These are phyloP conservation scores for Acrossocheilus fasciatus DNA, from an alignment of 2,797 vertebrate genomes.

Conservation along the genomic window DNA sequence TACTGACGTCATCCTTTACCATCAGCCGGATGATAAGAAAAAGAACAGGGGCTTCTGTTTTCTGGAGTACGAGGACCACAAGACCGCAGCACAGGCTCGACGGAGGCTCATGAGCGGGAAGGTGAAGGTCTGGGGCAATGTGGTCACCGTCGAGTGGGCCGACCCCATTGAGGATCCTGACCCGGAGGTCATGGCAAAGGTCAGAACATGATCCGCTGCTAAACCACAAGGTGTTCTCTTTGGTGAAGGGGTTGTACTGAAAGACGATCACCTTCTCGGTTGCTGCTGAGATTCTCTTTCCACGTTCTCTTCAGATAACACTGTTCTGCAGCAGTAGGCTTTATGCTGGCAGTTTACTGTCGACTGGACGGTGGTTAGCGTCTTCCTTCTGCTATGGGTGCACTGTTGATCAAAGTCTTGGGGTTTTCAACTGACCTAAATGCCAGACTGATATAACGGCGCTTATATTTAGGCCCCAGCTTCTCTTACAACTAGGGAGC, in stretches of 20 bases:
- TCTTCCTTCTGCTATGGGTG: neutral
- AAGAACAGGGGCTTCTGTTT: constrained; percentile 99
- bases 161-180: constrained; percentile 98
- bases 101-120: constrained; percentile 97
- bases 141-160: constrained; percentile 98
- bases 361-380: no score
- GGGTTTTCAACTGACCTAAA: neutral
- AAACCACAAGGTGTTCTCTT: neutral
- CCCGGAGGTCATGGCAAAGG: constrained; percentile 98
- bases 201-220: constrained; percentile 60
- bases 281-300: neutral
- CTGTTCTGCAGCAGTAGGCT: constrained; percentile 52
- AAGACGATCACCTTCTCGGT: neutral
- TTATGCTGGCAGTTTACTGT: constrained; percentile 38
- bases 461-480: neutral
- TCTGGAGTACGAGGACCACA: constrained; percentile 99
- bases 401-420: neutral
- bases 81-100: constrained; percentile 96
- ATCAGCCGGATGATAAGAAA: constrained; percentile 96
- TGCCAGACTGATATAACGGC: neutral
- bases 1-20: constrained; percentile 96
- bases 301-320: neutral
- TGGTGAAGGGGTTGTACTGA: neutral
- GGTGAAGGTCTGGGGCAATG: constrained; percentile 97
- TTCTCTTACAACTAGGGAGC: neutral